A percentile compares a stretch with the other conserved stretches of the same genome.
phyloP scores from a whole-genome alignment of 2,113 vertebrate species.

The Cygnus atratus region DNA sequence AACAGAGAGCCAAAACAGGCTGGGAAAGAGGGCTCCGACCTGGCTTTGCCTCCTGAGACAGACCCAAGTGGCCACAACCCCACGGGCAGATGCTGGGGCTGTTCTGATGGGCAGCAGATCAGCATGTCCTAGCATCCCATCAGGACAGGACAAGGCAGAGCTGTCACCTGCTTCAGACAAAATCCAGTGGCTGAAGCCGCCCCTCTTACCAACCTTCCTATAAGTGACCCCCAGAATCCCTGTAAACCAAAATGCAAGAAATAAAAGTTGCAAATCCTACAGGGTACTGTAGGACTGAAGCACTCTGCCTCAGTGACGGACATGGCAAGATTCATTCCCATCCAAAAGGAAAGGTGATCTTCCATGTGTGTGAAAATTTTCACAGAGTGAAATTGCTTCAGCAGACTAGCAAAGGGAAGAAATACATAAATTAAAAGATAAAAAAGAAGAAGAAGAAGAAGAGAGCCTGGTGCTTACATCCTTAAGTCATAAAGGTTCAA shows the following conservation, averaged over 20 bases:
- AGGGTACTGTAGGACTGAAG: not conserved
- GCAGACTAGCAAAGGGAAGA: not conserved
- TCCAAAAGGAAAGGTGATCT: not conserved
- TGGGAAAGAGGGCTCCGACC: not conserved
- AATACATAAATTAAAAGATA: constrained; percentile 26
- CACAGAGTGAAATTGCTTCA: not conserved
- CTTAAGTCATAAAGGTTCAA: constrained; percentile 64
- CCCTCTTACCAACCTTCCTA: not conserved
- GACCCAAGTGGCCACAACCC: accelerated
- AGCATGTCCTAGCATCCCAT: not conserved
- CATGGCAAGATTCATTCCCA: not conserved
- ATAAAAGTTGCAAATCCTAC: not conserved
- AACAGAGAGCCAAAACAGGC: not conserved
- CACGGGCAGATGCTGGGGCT: not conserved
- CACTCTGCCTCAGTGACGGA: not conserved
- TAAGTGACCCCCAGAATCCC: not conserved
- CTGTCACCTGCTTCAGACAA: not conserved
- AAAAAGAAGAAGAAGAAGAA: not conserved
- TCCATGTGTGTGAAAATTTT: not conserved
- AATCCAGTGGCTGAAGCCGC: not conserved
- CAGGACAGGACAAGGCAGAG: not conserved
- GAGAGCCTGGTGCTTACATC: constrained; percentile 53
- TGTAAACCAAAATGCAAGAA: not conserved
- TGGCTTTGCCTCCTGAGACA: accelerated
- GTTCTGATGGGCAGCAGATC: not conserved